Evolutionary conservation across 1,140 invertebrate species (phyloP).

Genomic region (Chironomus striatipennis): DNA sequence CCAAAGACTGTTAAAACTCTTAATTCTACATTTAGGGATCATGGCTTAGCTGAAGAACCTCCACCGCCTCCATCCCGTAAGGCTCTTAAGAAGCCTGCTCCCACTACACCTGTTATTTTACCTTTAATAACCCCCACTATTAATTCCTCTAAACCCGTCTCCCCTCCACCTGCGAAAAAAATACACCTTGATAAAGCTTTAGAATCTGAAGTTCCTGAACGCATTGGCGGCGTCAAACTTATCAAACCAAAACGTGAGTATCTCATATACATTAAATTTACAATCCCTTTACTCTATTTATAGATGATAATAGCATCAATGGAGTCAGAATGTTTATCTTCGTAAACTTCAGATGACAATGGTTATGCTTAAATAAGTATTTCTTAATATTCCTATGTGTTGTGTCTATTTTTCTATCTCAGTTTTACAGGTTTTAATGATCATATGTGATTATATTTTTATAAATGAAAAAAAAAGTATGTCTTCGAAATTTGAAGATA

Average conservation of each 20-base stretch:
- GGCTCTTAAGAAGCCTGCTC: conserved; percentile 48
- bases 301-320: conserved; percentile 25
- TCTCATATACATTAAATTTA: conserved; percentile 26
- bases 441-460: conserved; percentile 2
- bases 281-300: conserved; percentile 22
- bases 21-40: conserved; percentile 78
- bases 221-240: conserved; percentile 70
- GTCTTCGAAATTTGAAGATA: no score
- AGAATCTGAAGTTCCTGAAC: conserved; percentile 55
- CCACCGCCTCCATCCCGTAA: conserved; percentile 64
- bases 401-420: neutral
- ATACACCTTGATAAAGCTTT: conserved; percentile 65
- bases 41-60: conserved; percentile 71
- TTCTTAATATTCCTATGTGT: neutral
- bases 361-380: neutral
- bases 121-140: conserved; percentile 24
- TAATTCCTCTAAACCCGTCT: conserved; percentile 31
- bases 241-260: conserved; percentile 87
- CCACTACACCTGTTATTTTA: conserved; percentile 38
- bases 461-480: neutral
- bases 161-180: conserved; percentile 44
- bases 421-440: conserved; percentile 12
- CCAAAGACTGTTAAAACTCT: conserved; percentile 83
- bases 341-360: neutral
- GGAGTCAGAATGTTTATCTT: neutral